Evolutionary conservation across 2,888 invertebrate species (phyloP), one percentile per base, ranked within the genome.

Genomic region (Agriopis marginaria): DNA sequence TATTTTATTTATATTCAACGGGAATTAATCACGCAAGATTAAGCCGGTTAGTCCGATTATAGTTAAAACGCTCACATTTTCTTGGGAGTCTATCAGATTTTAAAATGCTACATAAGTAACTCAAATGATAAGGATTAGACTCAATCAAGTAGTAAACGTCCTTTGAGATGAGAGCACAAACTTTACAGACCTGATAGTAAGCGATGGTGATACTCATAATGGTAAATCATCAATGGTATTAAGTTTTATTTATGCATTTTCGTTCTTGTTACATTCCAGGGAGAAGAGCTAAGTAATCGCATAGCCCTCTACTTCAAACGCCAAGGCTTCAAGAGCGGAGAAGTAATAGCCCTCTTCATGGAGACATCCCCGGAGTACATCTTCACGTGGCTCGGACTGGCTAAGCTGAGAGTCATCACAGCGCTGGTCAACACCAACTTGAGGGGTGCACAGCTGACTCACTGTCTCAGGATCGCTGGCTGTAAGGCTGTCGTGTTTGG

Each of bases 351-450:
- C 0, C 88, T 99, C 12, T 95, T 98, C 74, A 97, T 99, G 97
- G 99, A 99, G 85, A 98, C 97, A 45, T 95, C 97, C 39, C 97
- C 98, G 0, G 98, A 99, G 86, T 99, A 97, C 85, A 96, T 98
- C 0, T 97, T 97, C 77, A 94, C 97, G 1, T 99, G 99, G 99
- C 92, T 99, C 6, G 99, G 99, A 0, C 90, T 99, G 55, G 97
- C 98, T 7, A 98, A 99, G 93, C 91, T 97, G 51, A 97, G 97
- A 59, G 95, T 97, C 0, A 94, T 96, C 4, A 96, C 98, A 0
- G 99, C 99, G 0, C 93, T 99, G 55, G 96, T 99, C 61, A 99
- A 99, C 84, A 97, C 97, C 7, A 98, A 98, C 88, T 90, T 99
- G 70, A 95, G 97, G n/a, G 95, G 96, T 0, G 95, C 97, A 12